Base-by-base conservation (phyloP, 1,140 invertebrate species). In the Samia ricini region DNA sequence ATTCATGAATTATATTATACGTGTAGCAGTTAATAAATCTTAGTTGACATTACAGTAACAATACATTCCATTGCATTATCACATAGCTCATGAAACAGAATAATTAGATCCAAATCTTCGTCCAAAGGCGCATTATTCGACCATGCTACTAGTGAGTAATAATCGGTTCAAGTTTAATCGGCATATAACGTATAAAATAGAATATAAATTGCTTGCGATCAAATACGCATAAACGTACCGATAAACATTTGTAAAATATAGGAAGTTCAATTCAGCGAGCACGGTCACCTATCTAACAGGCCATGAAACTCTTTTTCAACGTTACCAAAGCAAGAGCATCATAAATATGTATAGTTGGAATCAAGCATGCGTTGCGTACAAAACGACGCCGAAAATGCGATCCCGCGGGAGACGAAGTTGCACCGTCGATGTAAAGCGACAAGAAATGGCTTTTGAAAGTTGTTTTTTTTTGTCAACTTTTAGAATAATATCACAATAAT, bases 321-420 rank as follows among this genome's bases (percentile, higher is more conserved):
- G 76, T 71, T 68, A 71, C 74, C 77, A 77, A 85, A 78, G 72
- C 69, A 68, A 73, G 68, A 75, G 72, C 71, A 78, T 85, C 85
- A 89, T 89, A 89, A 89, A 89, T 89, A 89, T 89, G 86, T 87
- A 89, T 87, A 86, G 83, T 81, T 75, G 71, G 82, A 89, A 89
- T 89, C 83, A 89, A 83, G 86, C 86, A 85, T 85, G 83, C 85
- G 84, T 83, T 79, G 79, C 76, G 83, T 85, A 85, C 87, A 87
- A 88, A 88, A 87, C 77, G 80, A 69, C 76, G 64, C 81, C 81
- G 78, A 87, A 87, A 87, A 85, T 89, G 77, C 76, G 81, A 81
- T 84, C 86, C 84, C 83, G 74, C 69, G 82, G 77, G 83, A 88
- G 76, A 69, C 69, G 66, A 72, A 77, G 74, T 63, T 63, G 60